phyloP scores from a whole-genome alignment of 2,888 invertebrate species.

The Catocala fraxini region DNA sequence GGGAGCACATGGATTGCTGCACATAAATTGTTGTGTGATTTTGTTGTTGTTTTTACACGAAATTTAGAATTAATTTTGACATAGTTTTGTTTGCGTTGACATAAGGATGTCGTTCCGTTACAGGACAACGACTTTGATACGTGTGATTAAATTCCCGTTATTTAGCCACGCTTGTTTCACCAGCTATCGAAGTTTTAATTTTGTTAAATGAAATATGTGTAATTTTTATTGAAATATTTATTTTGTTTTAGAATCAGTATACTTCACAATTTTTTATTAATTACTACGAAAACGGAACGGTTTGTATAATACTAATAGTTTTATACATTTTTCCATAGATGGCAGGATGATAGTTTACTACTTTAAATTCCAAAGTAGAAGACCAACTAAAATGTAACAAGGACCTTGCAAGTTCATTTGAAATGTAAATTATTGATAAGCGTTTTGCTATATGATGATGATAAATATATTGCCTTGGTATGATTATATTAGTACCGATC shows the following conservation, averaged over 20 bases:
- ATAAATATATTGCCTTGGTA: too few species aligned
- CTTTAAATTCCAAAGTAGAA: too few species aligned
- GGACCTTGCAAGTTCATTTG: too few species aligned
- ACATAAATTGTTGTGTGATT: constrained; percentile 68
- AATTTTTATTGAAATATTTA: too few species aligned
- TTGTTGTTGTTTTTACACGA: constrained; percentile 79
- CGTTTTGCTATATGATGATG: too few species aligned
- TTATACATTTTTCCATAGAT: not conserved
- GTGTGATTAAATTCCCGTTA: constrained; percentile 8
- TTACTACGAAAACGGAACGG: not conserved
- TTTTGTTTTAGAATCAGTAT: too few species aligned
- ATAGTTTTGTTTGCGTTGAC: constrained; percentile 86
- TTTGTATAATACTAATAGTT: not conserved
- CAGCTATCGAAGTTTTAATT: not conserved
- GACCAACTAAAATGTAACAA: too few species aligned
- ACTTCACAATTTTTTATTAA: not conserved
- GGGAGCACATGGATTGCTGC: constrained; percentile 74
- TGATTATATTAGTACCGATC: too few species aligned
- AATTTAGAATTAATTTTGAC: constrained; percentile 84
- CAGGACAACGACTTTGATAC: constrained; percentile 18
- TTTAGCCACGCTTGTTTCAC: not conserved
- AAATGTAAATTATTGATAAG: too few species aligned
- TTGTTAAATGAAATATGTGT: too few species aligned
- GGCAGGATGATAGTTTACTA: not conserved
- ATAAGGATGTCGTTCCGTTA: constrained; percentile 62